These are phyloP conservation scores for Epirrita christyi DNA, from an alignment of 2,888 invertebrate genomes.

Conservation along the genomic window DNA sequence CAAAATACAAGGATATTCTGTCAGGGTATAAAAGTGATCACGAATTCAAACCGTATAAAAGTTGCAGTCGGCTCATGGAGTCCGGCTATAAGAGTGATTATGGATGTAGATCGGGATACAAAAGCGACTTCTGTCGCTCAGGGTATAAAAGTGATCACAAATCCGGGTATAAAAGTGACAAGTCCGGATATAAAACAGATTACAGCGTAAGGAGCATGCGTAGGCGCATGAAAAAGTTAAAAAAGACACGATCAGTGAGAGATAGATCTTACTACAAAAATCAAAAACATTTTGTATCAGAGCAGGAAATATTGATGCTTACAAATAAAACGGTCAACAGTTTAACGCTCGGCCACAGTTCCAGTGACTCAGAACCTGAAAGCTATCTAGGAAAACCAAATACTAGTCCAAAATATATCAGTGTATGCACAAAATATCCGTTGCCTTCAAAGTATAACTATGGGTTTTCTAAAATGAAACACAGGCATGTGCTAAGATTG, in stretches of 20 bases:
- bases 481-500: slow-evolving; percentile 64
- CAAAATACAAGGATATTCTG: slow-evolving; percentile 85
- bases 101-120: slow-evolving; percentile 81
- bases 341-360: slow-evolving; percentile 84
- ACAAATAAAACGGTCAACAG: slow-evolving; percentile 82
- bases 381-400: slow-evolving; percentile 70
- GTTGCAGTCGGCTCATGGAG: slow-evolving; percentile 80
- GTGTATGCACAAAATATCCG: slow-evolving; percentile 76
- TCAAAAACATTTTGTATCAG: slow-evolving; percentile 83
- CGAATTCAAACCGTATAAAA: slow-evolving; percentile 81
- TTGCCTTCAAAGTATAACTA: slow-evolving; percentile 69
- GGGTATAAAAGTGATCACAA: slow-evolving; percentile 87
- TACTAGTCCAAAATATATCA: slow-evolving; percentile 75
- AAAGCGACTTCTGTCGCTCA: slow-evolving; percentile 79
- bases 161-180: slow-evolving; percentile 86
- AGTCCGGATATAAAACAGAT: slow-evolving; percentile 85
- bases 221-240: slow-evolving; percentile 77
- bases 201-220: slow-evolving; percentile 80
- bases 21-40: slow-evolving; percentile 86
- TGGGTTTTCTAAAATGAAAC: slow-evolving; percentile 69
- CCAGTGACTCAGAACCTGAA: slow-evolving; percentile 81
- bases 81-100: slow-evolving; percentile 87
- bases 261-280: slow-evolving; percentile 82
- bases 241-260: slow-evolving; percentile 79
- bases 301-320: slow-evolving; percentile 85